Percentiles rank a stretch among this genome's conserved stretches.
Evolutionary conservation across 2,797 vertebrate genomes (phyloP).

Genomic region (Lepilemur ruficaudatus): DNA sequence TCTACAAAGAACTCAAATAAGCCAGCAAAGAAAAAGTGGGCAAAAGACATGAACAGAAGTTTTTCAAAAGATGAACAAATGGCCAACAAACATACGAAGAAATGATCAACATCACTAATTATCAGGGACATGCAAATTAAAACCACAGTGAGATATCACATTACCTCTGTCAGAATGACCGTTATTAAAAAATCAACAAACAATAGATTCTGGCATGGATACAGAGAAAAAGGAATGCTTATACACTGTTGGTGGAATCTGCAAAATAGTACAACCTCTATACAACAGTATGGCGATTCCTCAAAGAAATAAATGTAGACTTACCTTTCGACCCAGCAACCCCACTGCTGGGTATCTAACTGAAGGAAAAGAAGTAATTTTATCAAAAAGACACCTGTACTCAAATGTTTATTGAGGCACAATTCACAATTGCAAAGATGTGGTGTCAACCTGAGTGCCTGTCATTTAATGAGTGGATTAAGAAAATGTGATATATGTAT

Average conservation of each 20-base stretch:
- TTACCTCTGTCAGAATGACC: neutral
- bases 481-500: neutral
- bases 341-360: neutral
- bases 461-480: neutral
- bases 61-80: neutral
- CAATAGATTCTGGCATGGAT: neutral
- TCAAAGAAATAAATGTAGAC: neutral
- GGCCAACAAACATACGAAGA: neutral
- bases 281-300: neutral
- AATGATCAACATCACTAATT: neutral
- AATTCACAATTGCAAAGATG: neutral
- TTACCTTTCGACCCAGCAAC: neutral
- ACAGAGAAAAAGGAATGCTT: neutral
- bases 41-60: neutral
- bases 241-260: neutral
- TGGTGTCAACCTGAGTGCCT: neutral
- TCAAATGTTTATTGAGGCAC: neutral
- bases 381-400: neutral
- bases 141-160: neutral
- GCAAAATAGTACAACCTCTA: neutral
- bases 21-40: neutral
- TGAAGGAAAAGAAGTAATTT: neutral
- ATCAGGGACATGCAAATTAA: neutral
- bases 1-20: neutral
- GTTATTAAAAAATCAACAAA: neutral